These are phyloP conservation scores for Melanotaenia maccullochi DNA, from an alignment of 2,797 vertebrate genomes.

Conservation along the genomic window DNA sequence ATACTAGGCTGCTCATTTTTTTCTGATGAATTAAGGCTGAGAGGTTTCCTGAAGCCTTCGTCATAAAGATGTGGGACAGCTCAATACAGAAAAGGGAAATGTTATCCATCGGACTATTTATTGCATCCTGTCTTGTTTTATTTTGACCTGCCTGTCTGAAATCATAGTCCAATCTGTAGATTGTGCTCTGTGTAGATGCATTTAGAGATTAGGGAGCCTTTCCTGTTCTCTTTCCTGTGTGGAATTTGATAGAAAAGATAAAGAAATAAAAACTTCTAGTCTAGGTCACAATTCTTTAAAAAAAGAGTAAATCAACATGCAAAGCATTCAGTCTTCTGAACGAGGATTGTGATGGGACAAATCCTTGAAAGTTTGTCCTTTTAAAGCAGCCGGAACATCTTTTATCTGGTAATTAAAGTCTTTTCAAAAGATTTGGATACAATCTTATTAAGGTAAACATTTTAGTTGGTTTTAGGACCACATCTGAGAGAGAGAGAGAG, in stretches of 20 bases:
- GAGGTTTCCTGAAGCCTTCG: slow-evolving; percentile 17
- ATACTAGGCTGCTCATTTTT: neutral
- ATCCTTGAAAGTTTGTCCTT: neutral
- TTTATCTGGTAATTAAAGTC: neutral
- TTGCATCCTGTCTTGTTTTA: neutral
- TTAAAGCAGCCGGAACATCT: neutral
- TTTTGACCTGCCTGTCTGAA: slow-evolving; percentile 13
- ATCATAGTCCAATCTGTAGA: neutral
- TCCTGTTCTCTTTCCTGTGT: neutral
- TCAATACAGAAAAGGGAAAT: slow-evolving; percentile 3
- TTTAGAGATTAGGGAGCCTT: slow-evolving; percentile 1
- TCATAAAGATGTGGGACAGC: slow-evolving; percentile 1
- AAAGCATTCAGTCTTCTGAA: neutral
- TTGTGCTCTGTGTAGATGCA: neutral
- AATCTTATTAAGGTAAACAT: neutral
- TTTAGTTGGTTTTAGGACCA: neutral
- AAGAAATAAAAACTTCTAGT: neutral
- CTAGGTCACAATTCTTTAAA: neutral
- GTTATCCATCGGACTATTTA: slow-evolving; percentile 7
- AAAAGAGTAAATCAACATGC: neutral
- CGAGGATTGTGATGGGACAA: neutral
- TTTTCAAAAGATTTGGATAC: slow-evolving; percentile 3
- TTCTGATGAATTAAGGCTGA: neutral
- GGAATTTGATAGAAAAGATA: neutral
- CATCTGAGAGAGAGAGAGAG: neutral